Evolutionary conservation across 2,888 invertebrate genomes (phyloP).

Genomic region (Lathronympha strigana): DNA sequence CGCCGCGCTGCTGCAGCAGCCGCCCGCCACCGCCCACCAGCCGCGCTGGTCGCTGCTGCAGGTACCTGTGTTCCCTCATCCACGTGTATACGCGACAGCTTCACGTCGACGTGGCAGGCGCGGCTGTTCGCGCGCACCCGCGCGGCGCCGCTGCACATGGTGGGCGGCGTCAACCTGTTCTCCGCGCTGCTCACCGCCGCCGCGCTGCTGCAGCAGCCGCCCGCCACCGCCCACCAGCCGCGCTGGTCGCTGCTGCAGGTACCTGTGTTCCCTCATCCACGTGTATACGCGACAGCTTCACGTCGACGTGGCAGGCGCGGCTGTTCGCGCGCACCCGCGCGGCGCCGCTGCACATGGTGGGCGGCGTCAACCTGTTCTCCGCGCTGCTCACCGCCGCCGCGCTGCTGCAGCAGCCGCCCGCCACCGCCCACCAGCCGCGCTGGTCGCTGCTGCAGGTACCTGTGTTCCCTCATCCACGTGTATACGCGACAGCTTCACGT

Average conservation of each 20-base stretch:
- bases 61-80: not conserved
- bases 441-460: slow-evolving; percentile 25
- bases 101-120: slow-evolving; percentile 99
- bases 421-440: no score
- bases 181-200: slow-evolving; percentile 69
- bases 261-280: not conserved
- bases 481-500: no score
- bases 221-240: slow-evolving; percentile 76
- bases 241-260: slow-evolving; percentile 26
- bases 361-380: slow-evolving; percentile 92
- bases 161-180: slow-evolving; percentile 94
- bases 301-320: slow-evolving; percentile 77
- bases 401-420: slow-evolving; percentile 93
- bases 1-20: slow-evolving; percentile 92
- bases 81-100: slow-evolving; percentile 98
- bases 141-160: slow-evolving; percentile 87
- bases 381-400: slow-evolving; percentile 73
- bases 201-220: slow-evolving; percentile 94
- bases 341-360: slow-evolving; percentile 92
- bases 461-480: no score
- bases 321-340: slow-evolving; percentile 84
- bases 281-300: no score
- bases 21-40: slow-evolving; percentile 87
- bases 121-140: slow-evolving; percentile 86
- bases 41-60: slow-evolving; percentile 18